Evolutionary conservation across 2,797 vertebrate species (phyloP), one percentile per base, ranked within the genome.

Genomic region (Chanos chanos): DNA sequence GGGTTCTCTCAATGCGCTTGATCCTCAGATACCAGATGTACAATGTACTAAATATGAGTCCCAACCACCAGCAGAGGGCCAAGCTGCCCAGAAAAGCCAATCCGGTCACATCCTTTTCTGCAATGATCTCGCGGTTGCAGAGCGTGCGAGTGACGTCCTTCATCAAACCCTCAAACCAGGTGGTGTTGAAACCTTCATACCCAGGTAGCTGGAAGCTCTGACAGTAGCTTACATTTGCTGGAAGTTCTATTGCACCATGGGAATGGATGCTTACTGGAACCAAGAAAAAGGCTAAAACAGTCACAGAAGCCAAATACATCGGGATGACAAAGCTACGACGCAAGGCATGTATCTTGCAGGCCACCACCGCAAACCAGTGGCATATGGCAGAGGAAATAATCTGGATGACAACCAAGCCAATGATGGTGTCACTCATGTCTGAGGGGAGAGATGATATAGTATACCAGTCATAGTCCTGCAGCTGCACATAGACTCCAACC

Each of bases 361-460:
- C n/a, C n/a, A n/a, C 74, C 16, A 88, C 41, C 1, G 75, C 71
- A 68, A 89, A 82, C 85, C 85, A 86, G 25, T 80, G 81, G 61
- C 87, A 89, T 53, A 88, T 48, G 1, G 60, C 80, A 0, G 87
- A 88, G 41, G 86, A 86, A 86, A n/a, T n/a, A n/a, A n/a, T n/a
- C n/a, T n/a, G n/a, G n/a, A n/a, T n/a, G n/a, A n/a, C n/a, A n/a
- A n/a, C 36, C 49, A 77, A 74, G 50, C 75, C 68, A 45, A 7
- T 59, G 4, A 85, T 50, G 0, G 81, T 33, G 1, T 0, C 66
- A 0, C 61, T 75, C 61, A 76, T 65, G 0, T 13, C 49, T 0
- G 7, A 7, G 0, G n/a, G n/a, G n/a, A n/a, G n/a, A n/a, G n/a
- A n/a, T n/a, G n/a, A n/a, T n/a, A n/a, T n/a, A n/a, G n/a, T n/a